Base-by-base conservation (phyloP, 1,140 invertebrate genomes). In the Drosophila sp. region DNA sequence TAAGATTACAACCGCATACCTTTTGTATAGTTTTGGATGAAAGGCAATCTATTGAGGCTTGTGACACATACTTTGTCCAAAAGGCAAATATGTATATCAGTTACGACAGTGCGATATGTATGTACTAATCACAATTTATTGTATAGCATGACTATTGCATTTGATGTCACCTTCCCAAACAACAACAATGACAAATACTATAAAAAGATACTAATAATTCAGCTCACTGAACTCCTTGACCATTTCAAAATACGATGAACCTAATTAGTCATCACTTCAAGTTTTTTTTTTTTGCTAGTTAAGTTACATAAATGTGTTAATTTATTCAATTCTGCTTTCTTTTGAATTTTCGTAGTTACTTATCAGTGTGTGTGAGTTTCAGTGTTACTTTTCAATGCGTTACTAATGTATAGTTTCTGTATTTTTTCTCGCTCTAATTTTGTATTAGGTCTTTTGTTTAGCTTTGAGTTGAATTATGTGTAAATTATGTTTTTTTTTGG, bases 281-380 rank as follows among this genome's bases (percentile, higher is more conserved):
- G 46, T 40, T 63, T 59, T 72, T 14, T 61, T 63, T 46, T 77
- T 71, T 58, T 67, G 45, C 18, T 41, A 29, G 56, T 54, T 76
- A 32, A 50, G 83, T 89, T 89, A 89, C 73, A 89, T 89, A 89
- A 84, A 89, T 83, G 83, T 89, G 83, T 89, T 83, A 89, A 89
- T 83, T 74, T 83, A 80, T 89, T 80, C 48, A 65, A 45, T 66
- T 77, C 64, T 71, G 64, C 61, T 83, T 83, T 82, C 48, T 50
- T 41, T 46, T 59, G 61, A 65, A 83, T 71, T 87, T 82, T 79
- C 72, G 67, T 81, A 71, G 69, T 76, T 51, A 63, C 54, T 72
- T 70, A 45, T n/a, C 27, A 18, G 8, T 53, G 29, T 48, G 38
- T 16, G 21, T 63, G 29, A 51, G 32, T 78, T 29, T 69, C 56